These are phyloP conservation scores for Lasioglossum vierecki DNA, from an alignment of 2,888 invertebrate species.

Conservation along the genomic window DNA sequence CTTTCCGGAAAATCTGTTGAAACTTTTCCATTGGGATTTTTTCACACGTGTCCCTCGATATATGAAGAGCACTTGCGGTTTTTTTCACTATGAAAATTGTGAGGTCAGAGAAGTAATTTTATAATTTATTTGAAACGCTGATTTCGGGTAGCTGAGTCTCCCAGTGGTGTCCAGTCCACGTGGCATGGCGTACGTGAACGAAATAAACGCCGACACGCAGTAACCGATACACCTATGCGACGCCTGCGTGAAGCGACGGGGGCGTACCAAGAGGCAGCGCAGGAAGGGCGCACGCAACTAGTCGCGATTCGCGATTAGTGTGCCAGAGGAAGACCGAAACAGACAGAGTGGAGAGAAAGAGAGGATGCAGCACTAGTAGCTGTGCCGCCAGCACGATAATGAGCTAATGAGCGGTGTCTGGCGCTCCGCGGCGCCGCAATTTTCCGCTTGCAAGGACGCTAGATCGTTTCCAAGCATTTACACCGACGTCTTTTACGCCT, in stretches of 20 bases:
- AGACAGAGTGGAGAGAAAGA: neutral
- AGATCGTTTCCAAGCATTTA: conserved; percentile 35
- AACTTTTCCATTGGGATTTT: neutral
- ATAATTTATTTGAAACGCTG: too few species aligned
- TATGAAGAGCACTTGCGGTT: too few species aligned
- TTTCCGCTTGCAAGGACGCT: conserved; percentile 61
- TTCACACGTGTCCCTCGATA: neutral
- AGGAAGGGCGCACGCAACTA: conserved; percentile 26
- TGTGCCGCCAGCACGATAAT: conserved; percentile 63
- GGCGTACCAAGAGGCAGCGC: conserved; percentile 38
- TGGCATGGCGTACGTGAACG: conserved; percentile 34
- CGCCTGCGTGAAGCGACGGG: conserved; percentile 54
- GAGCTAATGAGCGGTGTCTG: conserved; percentile 73
- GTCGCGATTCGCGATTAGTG: neutral
- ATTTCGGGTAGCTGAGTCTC: neutral
- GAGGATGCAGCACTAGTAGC: conserved; percentile 38
- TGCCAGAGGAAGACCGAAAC: conserved; percentile 3
- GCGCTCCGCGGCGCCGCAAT: conserved; percentile 61
- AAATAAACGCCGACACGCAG: conserved; percentile 38
- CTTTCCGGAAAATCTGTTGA: neutral
- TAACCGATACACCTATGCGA: conserved; percentile 52
- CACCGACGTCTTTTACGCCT: conserved; percentile 20
- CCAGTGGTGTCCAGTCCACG: conserved; percentile 50
- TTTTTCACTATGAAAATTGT: too few species aligned
- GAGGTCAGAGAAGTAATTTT: too few species aligned